Percentiles rank a stretch among this genome's conserved stretches.
These are phyloP conservation scores for Ooceraea biroi DNA, from an alignment of 1,140 invertebrate species.

Conservation along the genomic window DNA sequence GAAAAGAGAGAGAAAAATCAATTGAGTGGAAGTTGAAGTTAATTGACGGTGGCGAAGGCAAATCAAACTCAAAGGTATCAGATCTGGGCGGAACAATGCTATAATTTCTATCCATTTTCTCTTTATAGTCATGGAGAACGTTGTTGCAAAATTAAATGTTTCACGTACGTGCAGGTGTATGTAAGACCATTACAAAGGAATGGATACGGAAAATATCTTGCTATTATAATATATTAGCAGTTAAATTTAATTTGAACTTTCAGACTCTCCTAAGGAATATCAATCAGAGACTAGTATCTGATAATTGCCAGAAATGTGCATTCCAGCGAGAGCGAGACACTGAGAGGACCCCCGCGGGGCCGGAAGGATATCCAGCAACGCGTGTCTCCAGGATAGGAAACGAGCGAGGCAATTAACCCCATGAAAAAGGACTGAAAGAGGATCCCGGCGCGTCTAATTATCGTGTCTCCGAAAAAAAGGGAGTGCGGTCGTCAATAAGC, in stretches of 20 bases:
- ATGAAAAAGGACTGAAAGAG: constrained; percentile 62
- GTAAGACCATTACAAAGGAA: neutral
- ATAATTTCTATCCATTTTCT: neutral
- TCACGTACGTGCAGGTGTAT: too few species aligned
- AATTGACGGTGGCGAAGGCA: neutral
- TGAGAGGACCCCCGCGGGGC: constrained; percentile 45
- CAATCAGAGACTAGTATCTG: neutral
- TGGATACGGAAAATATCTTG: neutral
- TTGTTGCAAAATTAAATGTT: neutral
- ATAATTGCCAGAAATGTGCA: neutral
- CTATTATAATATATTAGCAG: too few species aligned
- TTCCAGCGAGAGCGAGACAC: constrained; percentile 16
- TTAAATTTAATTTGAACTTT: neutral
- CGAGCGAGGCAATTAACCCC: constrained; percentile 71
- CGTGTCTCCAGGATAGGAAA: constrained; percentile 76
- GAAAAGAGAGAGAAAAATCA: neutral
- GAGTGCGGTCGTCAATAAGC: constrained; percentile 35
- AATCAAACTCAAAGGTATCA: neutral
- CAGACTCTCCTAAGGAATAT: too few species aligned
- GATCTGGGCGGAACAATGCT: too few species aligned
- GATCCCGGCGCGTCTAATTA: constrained; percentile 60
- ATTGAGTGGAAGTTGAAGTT: neutral
- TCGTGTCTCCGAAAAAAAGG: constrained; percentile 43
- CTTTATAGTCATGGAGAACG: neutral
- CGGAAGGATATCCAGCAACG: constrained; percentile 80